Base-by-base conservation (phyloP, 2,113 vertebrate genomes). In the Macquaria ambigua region DNA sequence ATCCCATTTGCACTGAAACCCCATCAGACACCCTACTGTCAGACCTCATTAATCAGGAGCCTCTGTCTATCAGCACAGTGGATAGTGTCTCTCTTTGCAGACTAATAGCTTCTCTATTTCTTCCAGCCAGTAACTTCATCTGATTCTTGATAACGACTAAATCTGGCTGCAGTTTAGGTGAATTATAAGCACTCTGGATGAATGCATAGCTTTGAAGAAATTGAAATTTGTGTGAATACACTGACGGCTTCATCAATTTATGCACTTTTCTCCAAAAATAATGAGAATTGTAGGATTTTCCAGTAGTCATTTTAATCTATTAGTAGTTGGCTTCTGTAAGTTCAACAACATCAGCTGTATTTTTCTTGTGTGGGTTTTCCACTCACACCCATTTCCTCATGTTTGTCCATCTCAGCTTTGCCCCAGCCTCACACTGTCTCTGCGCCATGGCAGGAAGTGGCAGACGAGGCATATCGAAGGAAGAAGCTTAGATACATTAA, bases 1-100 rank as follows among this genome's bases (percentile, higher is more conserved):
- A 81, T 82, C 79, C 70, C 53, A 56, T 76, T 85, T 85, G 43
- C 64, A 31, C 34, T 10, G 59, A 74, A 83, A 16, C 48, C 37
- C 77, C 62, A 70, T 59, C 68, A 53, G 81, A 78, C 68, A 1
- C 0, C 25, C 59, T 18, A 15, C 73, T 64, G 87, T 81, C 87
- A 81, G 68, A 70, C 8, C 46, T 84, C 77, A 78, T 81, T 77
- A 71, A 52, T 81, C 68, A 81, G 34, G 8, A 5, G 41, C 59
- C 11, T 5, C 63, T 39, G 72, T 76, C n/a, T 79, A 28, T 80
- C 46, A 58, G 63, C 71, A 31, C 62, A 8, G 21, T 73, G 75
- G 58, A 71, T 72, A 3, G 23, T 25, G 28, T 70, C 31, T 72
- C 25, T 69, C 39, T 55, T 46, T 70, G 18, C 66, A 56, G 20